phyloP scores from a whole-genome alignment of 1,140 invertebrate genomes.

The Mamestra configurata region DNA sequence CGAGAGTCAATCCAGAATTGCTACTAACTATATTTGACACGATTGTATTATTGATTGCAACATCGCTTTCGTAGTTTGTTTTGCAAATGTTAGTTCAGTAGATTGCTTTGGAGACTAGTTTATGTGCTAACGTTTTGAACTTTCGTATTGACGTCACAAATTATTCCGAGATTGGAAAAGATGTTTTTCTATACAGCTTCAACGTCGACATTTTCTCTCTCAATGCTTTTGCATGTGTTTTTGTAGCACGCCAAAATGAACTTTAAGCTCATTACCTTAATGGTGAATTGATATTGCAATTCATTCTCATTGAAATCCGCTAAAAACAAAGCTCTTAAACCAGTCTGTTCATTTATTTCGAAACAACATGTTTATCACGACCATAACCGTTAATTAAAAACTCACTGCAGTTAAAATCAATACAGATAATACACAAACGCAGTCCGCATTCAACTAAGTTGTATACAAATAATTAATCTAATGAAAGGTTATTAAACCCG shows the following conservation, averaged over 20 bases:
- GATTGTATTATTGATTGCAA: conserved; percentile 43
- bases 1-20: not conserved
- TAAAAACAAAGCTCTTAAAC: conserved; percentile 35
- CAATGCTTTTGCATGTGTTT: not conserved
- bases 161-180: conserved; percentile 20
- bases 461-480: not conserved
- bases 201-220: not conserved
- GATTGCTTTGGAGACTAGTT: conserved; percentile 45
- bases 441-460: not conserved
- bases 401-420: conserved; percentile 1
- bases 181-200: not conserved
- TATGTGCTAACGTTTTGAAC: conserved; percentile 37
- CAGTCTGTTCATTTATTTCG: conserved; percentile 2
- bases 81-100: conserved; percentile 39
- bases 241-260: not conserved
- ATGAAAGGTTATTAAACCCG: conserved; percentile 19
- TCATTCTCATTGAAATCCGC: not conserved
- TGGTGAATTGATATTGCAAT: not conserved
- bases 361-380: conserved; percentile 14
- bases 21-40: conserved; percentile 33
- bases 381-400: conserved; percentile 19
- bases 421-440: not conserved
- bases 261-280: conserved; percentile 3
- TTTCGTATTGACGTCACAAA: conserved; percentile 27
- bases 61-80: conserved; percentile 30